phyloP scores from a whole-genome alignment of 2,888 invertebrate genomes.

The Willowsia nigromaculata region DNA sequence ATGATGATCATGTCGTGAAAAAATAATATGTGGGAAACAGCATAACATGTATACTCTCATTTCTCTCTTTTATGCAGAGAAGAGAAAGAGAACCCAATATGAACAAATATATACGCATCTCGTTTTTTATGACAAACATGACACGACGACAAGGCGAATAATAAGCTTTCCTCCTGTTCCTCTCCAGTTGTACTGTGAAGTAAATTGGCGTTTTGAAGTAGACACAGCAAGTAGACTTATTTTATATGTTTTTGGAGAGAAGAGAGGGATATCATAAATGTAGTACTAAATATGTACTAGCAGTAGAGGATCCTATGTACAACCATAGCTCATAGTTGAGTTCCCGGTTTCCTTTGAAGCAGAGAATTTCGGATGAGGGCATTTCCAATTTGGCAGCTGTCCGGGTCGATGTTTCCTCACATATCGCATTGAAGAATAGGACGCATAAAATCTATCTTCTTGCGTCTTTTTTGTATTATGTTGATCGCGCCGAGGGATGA shows the following conservation, averaged over 20 bases:
- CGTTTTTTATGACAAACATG: conserved; percentile 55
- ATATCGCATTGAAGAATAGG: background rate
- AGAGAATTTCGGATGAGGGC: conserved; percentile 67
- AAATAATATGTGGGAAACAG: too few relatives aligned
- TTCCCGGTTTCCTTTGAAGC: conserved; percentile 29
- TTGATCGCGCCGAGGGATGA: background rate
- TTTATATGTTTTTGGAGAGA: background rate
- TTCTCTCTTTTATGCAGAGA: background rate
- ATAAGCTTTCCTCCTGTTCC: background rate
- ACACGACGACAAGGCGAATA: conserved; percentile 8
- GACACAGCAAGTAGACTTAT: background rate
- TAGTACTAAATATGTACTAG: background rate
- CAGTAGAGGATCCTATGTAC: background rate
- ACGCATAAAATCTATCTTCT: too few relatives aligned
- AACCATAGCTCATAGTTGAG: too few relatives aligned
- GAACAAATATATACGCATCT: background rate
- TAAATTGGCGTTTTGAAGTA: background rate
- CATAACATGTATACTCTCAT: too few relatives aligned
- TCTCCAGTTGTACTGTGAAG: background rate
- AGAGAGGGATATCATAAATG: background rate
- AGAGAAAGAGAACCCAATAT: too few relatives aligned
- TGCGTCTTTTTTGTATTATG: too few relatives aligned
- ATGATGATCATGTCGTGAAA: too few relatives aligned
- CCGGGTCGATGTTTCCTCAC: conserved; percentile 71
- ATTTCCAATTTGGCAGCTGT: conserved; percentile 77